These are phyloP conservation scores for Pangasianodon hypophthalmus DNA, from an alignment of 2,113 vertebrate species.

Conservation along the genomic window DNA sequence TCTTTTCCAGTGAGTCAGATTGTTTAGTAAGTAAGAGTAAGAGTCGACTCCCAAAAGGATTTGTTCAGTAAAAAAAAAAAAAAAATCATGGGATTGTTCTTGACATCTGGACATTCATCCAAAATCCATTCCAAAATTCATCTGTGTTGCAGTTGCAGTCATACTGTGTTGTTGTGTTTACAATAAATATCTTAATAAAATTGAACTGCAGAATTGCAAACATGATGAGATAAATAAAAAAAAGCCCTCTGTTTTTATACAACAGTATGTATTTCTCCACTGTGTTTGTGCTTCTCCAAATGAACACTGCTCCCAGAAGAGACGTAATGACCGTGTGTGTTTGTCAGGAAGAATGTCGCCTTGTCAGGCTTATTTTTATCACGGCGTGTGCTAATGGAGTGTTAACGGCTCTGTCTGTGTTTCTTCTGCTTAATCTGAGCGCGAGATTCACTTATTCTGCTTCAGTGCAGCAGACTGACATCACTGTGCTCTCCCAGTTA, in stretches of 20 bases:
- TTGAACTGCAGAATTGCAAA: background rate
- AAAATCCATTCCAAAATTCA: background rate
- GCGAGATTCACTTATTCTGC: background rate
- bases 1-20: no score
- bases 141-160: background rate
- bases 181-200: no score
- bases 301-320: background rate
- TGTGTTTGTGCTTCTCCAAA: background rate
- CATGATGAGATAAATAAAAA: background rate
- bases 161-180: background rate
- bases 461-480: background rate
- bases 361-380: conserved; percentile 68
- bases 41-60: background rate
- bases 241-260: background rate
- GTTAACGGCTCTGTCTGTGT: background rate
- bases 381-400: conserved; percentile 55
- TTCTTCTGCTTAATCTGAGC: conserved; percentile 3
- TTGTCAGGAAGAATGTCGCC: conserved; percentile 33
- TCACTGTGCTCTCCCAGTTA: background rate
- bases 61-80: background rate
- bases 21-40: no score
- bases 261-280: background rate
- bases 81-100: background rate
- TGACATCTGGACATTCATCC: background rate
- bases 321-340: background rate